Percentiles rank a stretch among this genome's conserved stretches.
These are phyloP conservation scores for Enteromius paludinosus DNA, from an alignment of 2,797 vertebrate species.

Conservation along the genomic window DNA sequence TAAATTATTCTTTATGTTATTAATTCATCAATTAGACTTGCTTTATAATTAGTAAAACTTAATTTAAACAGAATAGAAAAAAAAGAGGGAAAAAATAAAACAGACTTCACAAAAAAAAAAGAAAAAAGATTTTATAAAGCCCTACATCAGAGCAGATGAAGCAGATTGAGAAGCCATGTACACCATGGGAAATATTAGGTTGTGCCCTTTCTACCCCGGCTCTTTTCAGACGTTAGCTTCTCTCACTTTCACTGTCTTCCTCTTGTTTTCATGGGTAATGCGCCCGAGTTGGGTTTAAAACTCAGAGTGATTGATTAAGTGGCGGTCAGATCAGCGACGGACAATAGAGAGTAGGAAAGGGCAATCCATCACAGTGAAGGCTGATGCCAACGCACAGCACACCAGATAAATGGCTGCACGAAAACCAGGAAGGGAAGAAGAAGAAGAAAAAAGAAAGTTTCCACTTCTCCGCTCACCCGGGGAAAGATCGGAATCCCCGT, in stretches of 20 bases:
- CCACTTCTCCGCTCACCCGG: constrained; percentile 13
- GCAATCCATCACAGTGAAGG: constrained; percentile 77
- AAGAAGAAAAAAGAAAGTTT: neutral
- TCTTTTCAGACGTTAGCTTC: neutral
- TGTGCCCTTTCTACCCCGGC: neutral
- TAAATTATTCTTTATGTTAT: neutral
- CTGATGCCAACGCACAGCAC: constrained; percentile 64
- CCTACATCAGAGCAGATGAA: neutral
- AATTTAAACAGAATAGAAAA: neutral
- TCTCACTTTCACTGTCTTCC: constrained; percentile 19
- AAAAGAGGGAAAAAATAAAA: neutral
- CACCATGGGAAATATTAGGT: neutral
- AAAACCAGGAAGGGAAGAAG: constrained; percentile 16
- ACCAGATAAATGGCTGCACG: constrained; percentile 69
- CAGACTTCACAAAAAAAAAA: neutral
- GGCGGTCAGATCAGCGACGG: constrained; percentile 63
- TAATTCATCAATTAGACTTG: neutral
- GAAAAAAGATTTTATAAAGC: neutral
- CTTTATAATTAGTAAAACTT: neutral
- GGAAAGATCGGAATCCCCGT: constrained; percentile 1
- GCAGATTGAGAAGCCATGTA: neutral
- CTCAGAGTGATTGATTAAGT: constrained; percentile 72
- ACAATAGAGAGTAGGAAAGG: constrained; percentile 70
- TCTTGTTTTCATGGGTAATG: constrained; percentile 16
- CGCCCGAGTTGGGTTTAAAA: constrained; percentile 55